Percentiles rank a stretch among this genome's conserved stretches.
Evolutionary conservation across 2,113 vertebrate genomes (phyloP).

Genomic region (Notarius lentiginosus): DNA sequence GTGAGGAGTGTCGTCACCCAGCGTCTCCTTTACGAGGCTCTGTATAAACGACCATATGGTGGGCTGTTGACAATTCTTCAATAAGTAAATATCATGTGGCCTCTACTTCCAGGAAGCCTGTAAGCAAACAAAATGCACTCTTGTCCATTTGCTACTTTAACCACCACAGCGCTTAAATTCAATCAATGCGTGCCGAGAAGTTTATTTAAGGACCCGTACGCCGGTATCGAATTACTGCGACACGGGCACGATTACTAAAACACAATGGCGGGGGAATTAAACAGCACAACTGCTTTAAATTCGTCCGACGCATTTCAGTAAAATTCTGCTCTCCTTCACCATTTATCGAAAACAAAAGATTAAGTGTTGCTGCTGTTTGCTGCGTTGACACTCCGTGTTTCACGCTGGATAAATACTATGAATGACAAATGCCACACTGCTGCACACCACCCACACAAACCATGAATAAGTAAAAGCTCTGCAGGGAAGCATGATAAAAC

Average conservation of each 20-base stretch:
- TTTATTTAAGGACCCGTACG: background rate
- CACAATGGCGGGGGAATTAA: background rate
- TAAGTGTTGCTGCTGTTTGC: background rate
- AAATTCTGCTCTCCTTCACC: background rate
- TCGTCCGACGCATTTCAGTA: background rate
- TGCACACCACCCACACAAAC: constrained; percentile 23
- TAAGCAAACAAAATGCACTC: background rate
- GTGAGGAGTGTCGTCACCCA: background rate
- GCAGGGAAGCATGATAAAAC: constrained; percentile 10
- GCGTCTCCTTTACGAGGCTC: background rate
- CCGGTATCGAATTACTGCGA: background rate
- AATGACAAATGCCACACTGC: constrained; percentile 27
- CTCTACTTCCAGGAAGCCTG: background rate
- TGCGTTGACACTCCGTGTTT: background rate
- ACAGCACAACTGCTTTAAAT: background rate
- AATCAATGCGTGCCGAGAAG: background rate
- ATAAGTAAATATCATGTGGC: constrained; percentile 15
- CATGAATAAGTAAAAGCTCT: constrained; percentile 35
- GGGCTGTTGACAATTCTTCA: constrained; percentile 19
- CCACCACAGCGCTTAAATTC: background rate
- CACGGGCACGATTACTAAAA: background rate
- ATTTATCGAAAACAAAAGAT: background rate
- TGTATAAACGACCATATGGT: constrained; percentile 33
- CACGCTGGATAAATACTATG: constrained; percentile 25
- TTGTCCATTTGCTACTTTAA: background rate